phyloP scores from a whole-genome alignment of 30 jellyfish, hydroid and myxozoan genomes.

The Aurelia sp. region DNA sequence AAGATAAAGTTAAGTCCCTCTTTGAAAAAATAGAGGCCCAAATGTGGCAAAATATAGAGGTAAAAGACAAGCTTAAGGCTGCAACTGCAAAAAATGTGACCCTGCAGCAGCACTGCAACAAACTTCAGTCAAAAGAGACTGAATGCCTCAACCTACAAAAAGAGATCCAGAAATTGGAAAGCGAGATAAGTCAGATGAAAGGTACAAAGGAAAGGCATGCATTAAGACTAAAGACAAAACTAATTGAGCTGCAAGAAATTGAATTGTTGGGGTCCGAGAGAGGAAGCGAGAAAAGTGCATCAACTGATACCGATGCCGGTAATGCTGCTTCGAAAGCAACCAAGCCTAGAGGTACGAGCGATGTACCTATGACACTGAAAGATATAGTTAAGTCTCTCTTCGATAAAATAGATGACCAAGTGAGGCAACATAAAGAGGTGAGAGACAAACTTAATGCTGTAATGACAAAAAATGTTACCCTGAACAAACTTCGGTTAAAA shows the following conservation, averaged over 20 bases:
- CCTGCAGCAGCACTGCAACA: background rate
- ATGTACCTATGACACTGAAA: background rate
- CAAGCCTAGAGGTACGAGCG: background rate
- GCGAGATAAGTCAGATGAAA: background rate
- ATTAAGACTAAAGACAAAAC: too few species aligned
- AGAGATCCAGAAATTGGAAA: background rate
- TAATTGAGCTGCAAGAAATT: constrained; percentile 1
- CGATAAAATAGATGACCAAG: constrained; percentile 4
- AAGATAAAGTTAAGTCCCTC: too few species aligned
- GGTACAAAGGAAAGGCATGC: background rate
- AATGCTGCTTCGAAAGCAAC: background rate
- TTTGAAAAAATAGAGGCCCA: too few species aligned
- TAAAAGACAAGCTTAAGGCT: constrained; percentile 3
- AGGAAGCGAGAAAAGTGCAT: background rate
- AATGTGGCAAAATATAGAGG: background rate
- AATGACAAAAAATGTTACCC: background rate
- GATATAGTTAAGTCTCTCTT: background rate
- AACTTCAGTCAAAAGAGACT: background rate
- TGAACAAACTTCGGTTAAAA: background rate
- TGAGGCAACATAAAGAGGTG: background rate
- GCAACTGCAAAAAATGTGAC: background rate
- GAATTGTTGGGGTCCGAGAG: background rate
- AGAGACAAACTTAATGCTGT: too few species aligned
- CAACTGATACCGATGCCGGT: background rate
- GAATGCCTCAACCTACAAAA: background rate